phyloP scores from a whole-genome alignment of 2,113 vertebrate genomes.

The Toxotes jaculatrix region DNA sequence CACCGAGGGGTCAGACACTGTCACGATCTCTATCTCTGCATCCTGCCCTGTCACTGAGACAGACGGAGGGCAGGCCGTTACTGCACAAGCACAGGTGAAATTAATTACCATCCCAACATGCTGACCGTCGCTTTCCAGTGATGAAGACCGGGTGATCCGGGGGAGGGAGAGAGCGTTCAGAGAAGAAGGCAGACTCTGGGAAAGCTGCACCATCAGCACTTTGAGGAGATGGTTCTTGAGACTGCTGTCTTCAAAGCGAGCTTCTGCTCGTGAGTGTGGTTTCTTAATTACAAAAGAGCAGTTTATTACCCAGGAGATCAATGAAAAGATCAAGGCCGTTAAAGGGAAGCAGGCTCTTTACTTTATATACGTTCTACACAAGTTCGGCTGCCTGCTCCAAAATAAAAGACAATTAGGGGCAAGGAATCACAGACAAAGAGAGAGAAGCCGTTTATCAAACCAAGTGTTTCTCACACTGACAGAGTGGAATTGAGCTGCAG shows the following conservation, averaged over 20 bases:
- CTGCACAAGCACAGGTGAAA: conserved; percentile 10
- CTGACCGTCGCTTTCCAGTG: conserved; percentile 33
- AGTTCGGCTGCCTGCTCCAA: conserved; percentile 60
- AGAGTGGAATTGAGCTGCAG: conserved; percentile 13
- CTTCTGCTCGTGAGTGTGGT: conserved; percentile 52
- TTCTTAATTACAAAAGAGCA: conserved; percentile 81
- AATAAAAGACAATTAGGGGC: conserved; percentile 70
- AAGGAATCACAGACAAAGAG: conserved; percentile 6
- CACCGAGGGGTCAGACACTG: conserved; percentile 80
- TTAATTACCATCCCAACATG: conserved; percentile 40
- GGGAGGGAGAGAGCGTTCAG: background rate
- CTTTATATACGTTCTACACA: conserved; percentile 54
- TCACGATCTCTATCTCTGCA: conserved; percentile 90
- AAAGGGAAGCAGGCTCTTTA: conserved; percentile 60
- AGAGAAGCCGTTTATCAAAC: conserved; percentile 35
- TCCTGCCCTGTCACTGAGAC: conserved; percentile 74
- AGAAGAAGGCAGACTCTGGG: conserved; percentile 24
- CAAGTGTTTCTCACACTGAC: conserved; percentile 44
- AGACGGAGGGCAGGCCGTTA: conserved; percentile 22
- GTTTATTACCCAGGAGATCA: conserved; percentile 82
- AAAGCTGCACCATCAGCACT: conserved; percentile 72
- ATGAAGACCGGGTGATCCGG: conserved; percentile 13
- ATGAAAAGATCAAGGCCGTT: conserved; percentile 77
- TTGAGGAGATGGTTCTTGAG: conserved; percentile 50
- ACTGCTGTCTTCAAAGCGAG: conserved; percentile 59